Evolutionary conservation across 1,140 invertebrate genomes (phyloP).

Genomic region (Bombus waltoni): DNA sequence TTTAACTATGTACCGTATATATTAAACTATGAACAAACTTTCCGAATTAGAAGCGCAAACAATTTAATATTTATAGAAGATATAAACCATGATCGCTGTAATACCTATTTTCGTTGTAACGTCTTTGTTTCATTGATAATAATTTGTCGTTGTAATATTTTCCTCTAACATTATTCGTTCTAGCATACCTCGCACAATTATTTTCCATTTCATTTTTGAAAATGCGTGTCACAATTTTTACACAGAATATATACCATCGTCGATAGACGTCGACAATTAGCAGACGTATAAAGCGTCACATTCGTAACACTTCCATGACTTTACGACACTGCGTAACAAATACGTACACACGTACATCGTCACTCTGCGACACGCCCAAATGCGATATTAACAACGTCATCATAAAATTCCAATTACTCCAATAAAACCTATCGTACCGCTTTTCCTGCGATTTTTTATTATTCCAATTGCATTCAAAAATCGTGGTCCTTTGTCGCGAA

Average conservation of each 20-base stretch:
- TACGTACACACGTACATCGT: background rate
- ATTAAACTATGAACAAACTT: background rate
- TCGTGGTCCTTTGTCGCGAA: background rate
- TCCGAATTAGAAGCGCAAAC: background rate
- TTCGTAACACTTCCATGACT: background rate
- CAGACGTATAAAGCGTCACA: background rate
- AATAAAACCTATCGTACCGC: constrained; percentile 45
- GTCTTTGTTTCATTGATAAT: background rate
- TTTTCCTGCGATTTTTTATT: constrained; percentile 20
- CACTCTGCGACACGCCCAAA: no score
- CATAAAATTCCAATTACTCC: constrained; percentile 49
- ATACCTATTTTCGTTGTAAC: background rate
- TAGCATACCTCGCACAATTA: background rate
- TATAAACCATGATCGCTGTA: background rate
- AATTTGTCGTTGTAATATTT: background rate
- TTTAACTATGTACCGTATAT: background rate
- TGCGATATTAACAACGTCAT: background rate
- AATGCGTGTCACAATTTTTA: background rate
- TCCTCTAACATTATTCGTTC: background rate
- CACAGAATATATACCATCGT: background rate
- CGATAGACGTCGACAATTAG: background rate
- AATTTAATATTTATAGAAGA: background rate
- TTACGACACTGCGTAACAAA: constrained; percentile 13
- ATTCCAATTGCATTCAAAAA: background rate
- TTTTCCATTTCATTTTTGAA: background rate